Evolutionary conservation across 1,140 invertebrate genomes (phyloP), one percentile per base, ranked within the genome.

Genomic region (Drepana arcuata): DNA sequence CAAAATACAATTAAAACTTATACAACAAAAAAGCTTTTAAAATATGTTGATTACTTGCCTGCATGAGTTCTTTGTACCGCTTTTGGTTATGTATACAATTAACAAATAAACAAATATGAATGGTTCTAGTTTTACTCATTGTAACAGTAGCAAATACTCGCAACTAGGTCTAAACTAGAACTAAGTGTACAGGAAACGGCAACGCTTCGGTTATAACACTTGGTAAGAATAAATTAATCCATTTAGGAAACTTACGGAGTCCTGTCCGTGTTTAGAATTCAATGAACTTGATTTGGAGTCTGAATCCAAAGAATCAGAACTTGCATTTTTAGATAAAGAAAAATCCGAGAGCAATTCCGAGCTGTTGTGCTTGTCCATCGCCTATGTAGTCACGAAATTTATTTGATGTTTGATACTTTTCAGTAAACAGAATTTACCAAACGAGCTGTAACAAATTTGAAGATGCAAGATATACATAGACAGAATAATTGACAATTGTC

Each of bases 271-370:
- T 85, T 93, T 93, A 14, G 92, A 93, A 81, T 92, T 93, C 41
- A 93, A 84, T 32, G 92, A 93, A 78, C 91, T 92, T 48, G 92
- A 93, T 85, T 94, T 93, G 21, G 83, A 84, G 41, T 93, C 91
- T 1, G 92, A 92, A 70, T 91, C 88, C 43, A 93, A 84, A 9
- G 91, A 93, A 74, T 94, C 92, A 18, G 89, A 89, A 74, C 90
- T 92, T 10, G 89, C 89, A 84, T 92, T 84, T 62, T 84, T 84
- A 5, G 79, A 83, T 25, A 81, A 43, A 9, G 78, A 73, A 52
- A 75, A 82, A 31, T 84, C 79, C 2, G 80, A 83, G 57, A 84
- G 46, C 15, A 84, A 48, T 36, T 84, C 83, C n/a, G 83, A 80
- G 59, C 79, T 83, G 37, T 79, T 81, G 27, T 83, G 73, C 52